Conservation (phyloP, 2,888 invertebrate genomes). For the Agrilus cyanescens region DNA sequence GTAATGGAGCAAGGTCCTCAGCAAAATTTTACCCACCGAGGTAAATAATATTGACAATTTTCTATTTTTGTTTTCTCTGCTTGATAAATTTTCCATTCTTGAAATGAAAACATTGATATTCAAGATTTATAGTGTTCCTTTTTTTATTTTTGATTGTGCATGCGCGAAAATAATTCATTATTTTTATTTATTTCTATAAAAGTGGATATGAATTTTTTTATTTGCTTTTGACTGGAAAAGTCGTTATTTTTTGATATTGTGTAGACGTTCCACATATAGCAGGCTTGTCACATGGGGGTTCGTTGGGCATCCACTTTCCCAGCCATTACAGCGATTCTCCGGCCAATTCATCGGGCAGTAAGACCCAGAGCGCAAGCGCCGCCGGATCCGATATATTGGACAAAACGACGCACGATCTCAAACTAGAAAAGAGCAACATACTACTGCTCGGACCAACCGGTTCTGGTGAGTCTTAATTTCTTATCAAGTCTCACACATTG, state of each 20-base stretch:
- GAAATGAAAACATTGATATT: too few relatives aligned
- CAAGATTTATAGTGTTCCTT: too few relatives aligned
- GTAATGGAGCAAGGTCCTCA: slow-evolving; percentile 56
- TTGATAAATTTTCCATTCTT: too few relatives aligned
- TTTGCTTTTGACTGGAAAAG: too few relatives aligned
- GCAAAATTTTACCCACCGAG: slow-evolving; percentile 59
- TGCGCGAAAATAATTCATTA: too few relatives aligned
- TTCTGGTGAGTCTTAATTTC: slow-evolving; percentile 52
- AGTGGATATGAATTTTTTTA: too few relatives aligned
- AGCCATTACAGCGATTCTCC: slow-evolving; percentile 26
- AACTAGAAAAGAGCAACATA: slow-evolving; percentile 93
- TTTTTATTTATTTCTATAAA: too few relatives aligned
- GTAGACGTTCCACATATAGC: slow-evolving; percentile 79
- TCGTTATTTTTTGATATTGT: slow-evolving; percentile 11
- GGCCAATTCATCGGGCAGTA: slow-evolving; percentile 22
- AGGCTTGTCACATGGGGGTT: slow-evolving; percentile 57
- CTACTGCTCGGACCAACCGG: slow-evolving; percentile 94
- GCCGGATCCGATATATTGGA: slow-evolving; percentile 73
- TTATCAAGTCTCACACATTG: too few relatives aligned
- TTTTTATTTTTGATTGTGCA: too few relatives aligned
- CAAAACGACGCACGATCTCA: slow-evolving; percentile 66
- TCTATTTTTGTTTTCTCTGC: not conserved
- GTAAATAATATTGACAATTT: too few relatives aligned
- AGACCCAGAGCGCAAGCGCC: slow-evolving; percentile 15
- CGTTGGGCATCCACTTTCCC: slow-evolving; percentile 46